Percentiles rank a stretch among this genome's conserved stretches.
Conservation (phyloP, 2,888 invertebrate species). For the Ophonus ardosiacus region DNA sequence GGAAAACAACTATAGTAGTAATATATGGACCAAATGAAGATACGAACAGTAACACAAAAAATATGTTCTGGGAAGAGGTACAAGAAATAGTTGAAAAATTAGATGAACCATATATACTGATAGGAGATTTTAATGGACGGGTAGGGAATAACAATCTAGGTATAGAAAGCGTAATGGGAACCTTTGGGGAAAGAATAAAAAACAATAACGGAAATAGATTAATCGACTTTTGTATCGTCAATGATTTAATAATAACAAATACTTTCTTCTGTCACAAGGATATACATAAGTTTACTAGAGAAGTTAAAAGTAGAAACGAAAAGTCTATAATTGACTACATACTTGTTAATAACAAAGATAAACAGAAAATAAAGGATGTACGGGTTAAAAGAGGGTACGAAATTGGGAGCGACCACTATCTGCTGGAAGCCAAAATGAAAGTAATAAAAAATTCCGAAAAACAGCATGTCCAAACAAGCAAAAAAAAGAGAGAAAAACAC, state of each 20-base stretch:
- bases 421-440: neutral
- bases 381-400: neutral
- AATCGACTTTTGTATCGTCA: neutral
- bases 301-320: neutral
- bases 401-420: neutral
- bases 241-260: neutral
- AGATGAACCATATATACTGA: neutral
- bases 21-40: constrained; percentile 2
- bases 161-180: neutral
- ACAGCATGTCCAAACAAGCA: too few species aligned
- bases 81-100: neutral
- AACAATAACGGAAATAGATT: neutral
- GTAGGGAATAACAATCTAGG: neutral
- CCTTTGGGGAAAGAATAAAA: neutral
- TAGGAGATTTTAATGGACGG: neutral
- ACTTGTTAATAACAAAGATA: neutral
- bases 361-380: neutral
- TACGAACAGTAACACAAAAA: neutral
- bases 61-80: neutral
- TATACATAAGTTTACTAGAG: neutral
- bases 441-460: neutral
- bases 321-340: neutral
- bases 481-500: too few species aligned
- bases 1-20: neutral
- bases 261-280: neutral